phyloP scores from a whole-genome alignment of 2,113 vertebrate genomes.

The Tragulus kanchil region DNA sequence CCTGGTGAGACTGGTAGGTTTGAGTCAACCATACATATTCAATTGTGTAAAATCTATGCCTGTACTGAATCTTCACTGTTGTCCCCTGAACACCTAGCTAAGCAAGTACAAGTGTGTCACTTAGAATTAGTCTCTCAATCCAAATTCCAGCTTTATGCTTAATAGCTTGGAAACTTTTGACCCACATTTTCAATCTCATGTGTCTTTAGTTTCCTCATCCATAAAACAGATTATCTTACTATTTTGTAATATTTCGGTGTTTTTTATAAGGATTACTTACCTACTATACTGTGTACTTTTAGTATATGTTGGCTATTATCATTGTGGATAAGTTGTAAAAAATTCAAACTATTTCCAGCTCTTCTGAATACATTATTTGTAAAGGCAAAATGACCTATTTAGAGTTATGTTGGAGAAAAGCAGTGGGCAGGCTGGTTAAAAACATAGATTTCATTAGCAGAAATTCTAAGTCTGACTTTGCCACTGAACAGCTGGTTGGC shows the following conservation, averaged over 20 bases:
- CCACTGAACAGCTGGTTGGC: not conserved
- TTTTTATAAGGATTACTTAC: not conserved
- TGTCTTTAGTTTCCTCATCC: not conserved
- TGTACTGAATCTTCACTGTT: not conserved
- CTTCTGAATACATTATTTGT: not conserved
- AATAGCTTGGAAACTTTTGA: not conserved
- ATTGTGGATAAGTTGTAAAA: slow-evolving; percentile 13
- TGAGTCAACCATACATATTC: not conserved
- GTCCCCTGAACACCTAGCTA: not conserved
- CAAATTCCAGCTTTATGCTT: not conserved
- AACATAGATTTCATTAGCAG: not conserved
- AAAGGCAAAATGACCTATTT: not conserved
- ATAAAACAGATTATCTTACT: not conserved
- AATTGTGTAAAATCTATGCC: not conserved
- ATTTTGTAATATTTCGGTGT: not conserved
- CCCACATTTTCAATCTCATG: not conserved
- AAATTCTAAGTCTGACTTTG: not conserved
- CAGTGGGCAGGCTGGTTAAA: not conserved
- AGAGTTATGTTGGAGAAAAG: not conserved
- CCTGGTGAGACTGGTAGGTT: not conserved
- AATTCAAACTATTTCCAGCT: not conserved
- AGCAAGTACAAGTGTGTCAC: not conserved
- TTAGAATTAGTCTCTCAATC: not conserved
- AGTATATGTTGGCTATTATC: not conserved
- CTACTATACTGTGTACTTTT: not conserved